Conservation (phyloP, 1,140 invertebrate genomes). For the Lucilia cuprina region DNA sequence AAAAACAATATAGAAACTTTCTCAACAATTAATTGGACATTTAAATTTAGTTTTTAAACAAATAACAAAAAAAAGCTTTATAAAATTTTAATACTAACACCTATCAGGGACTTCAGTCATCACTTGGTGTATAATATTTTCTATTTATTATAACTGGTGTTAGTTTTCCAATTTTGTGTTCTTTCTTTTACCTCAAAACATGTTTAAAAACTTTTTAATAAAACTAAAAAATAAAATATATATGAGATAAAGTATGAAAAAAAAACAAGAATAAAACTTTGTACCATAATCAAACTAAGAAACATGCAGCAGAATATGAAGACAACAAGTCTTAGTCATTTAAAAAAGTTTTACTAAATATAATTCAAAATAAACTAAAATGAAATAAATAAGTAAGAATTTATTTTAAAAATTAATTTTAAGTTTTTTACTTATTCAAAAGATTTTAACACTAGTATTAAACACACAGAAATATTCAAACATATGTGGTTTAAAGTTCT, state of each 20-base stretch:
- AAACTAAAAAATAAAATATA: neutral
- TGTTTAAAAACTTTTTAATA: neutral
- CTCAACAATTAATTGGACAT: neutral
- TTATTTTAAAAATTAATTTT: neutral
- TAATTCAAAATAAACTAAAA: neutral
- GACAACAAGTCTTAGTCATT: neutral
- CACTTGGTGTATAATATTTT: neutral
- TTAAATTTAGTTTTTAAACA: neutral
- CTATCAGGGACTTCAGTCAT: neutral
- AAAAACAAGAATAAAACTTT: neutral
- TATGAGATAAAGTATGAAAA: neutral
- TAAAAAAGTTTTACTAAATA: neutral
- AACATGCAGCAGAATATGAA: neutral
- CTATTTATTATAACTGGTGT: neutral
- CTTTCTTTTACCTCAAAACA: neutral
- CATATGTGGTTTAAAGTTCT: neutral
- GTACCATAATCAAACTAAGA: constrained; percentile 1
- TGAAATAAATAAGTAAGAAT: neutral
- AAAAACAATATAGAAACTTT: neutral
- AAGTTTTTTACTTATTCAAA: neutral
- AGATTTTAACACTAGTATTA: neutral
- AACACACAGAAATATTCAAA: neutral
- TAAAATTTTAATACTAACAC: neutral
- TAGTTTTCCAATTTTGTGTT: neutral
- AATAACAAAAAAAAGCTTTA: neutral